Percentiles rank a stretch among this genome's conserved stretches.
These are phyloP conservation scores for Dysidea cf. avara DNA, from an alignment of 37 sponge, comb jelly and placozoan genomes.

Conservation along the genomic window DNA sequence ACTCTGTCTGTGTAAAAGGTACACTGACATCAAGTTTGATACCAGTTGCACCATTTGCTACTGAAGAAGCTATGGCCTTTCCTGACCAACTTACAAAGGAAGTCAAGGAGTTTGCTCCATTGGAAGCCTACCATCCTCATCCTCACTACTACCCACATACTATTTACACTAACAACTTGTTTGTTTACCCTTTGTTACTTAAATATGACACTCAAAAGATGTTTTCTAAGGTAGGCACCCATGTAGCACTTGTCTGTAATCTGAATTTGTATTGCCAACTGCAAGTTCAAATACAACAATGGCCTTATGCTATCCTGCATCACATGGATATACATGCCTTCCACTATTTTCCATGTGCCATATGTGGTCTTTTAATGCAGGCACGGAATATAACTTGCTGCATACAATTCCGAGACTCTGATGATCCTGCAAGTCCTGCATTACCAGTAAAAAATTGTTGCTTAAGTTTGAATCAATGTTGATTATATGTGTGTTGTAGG, in stretches of 20 bases:
- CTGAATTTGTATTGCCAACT: no score
- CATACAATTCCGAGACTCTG: slow-evolving; percentile 75
- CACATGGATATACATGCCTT: no score
- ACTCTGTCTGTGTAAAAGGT: slow-evolving; percentile 11
- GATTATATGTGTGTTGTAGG: slow-evolving; percentile 41
- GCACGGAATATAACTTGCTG: slow-evolving; percentile 82
- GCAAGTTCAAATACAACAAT: no score
- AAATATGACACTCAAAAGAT: slow-evolving; percentile 77
- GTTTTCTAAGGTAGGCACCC: slow-evolving; percentile 46
- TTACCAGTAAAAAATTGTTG: slow-evolving; percentile 36
- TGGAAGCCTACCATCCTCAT: slow-evolving; percentile 70
- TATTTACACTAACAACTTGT: slow-evolving; percentile 71
- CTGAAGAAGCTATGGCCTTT: slow-evolving; percentile 10
- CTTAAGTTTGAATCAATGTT: slow-evolving; percentile 3
- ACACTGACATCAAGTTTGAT: slow-evolving; percentile 57
- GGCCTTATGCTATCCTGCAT: no score
- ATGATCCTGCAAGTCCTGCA: slow-evolving; percentile 37
- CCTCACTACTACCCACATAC: slow-evolving; percentile 49
- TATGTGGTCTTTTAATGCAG: no score
- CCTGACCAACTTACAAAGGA: slow-evolving; percentile 51
- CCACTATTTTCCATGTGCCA: no score
- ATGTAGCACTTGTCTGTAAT: no score
- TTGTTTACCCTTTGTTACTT: slow-evolving; percentile 81
- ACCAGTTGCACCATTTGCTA: slow-evolving; percentile 37
- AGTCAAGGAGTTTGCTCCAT: slow-evolving; percentile 77